These are phyloP conservation scores for Nibea coibor DNA, from an alignment of 2,113 vertebrate genomes.

Conservation along the genomic window DNA sequence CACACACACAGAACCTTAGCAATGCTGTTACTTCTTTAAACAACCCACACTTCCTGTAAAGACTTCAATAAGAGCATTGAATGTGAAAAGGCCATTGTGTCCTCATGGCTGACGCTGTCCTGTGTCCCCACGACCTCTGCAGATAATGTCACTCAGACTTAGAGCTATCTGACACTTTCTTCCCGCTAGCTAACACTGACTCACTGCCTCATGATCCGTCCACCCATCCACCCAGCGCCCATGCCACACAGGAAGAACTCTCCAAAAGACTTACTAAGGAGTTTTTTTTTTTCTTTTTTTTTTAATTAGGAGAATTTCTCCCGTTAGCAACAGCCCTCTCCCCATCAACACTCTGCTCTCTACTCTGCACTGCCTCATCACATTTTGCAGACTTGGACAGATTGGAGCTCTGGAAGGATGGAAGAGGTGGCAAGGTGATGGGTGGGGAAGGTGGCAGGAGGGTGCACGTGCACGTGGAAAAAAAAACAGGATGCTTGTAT, in stretches of 20 bases:
- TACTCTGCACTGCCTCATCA: constrained; percentile 67
- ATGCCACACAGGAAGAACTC: constrained; percentile 50
- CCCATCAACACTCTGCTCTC: constrained; percentile 51
- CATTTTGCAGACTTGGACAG: constrained; percentile 64
- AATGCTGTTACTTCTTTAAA: constrained; percentile 37
- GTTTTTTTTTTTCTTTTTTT: constrained; percentile 39
- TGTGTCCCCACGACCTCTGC: constrained; percentile 63
- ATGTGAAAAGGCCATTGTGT: constrained; percentile 62
- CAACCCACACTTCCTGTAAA: constrained; percentile 42
- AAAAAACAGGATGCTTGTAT: constrained; percentile 30
- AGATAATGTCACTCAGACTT: constrained; percentile 66
- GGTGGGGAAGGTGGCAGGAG: constrained; percentile 46
- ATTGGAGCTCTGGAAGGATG: constrained; percentile 56
- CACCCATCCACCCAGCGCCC: constrained; percentile 53
- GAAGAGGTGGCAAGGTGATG: constrained; percentile 51
- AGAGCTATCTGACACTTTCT: constrained; percentile 56
- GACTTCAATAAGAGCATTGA: constrained; percentile 28
- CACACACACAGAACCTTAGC: constrained; percentile 18
- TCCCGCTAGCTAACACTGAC: constrained; percentile 62
- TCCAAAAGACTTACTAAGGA: constrained; percentile 58
- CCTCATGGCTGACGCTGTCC: constrained; percentile 36
- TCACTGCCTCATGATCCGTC: constrained; percentile 67
- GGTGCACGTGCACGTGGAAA: constrained; percentile 38
- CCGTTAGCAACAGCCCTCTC: constrained; percentile 66
- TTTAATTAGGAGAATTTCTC: constrained; percentile 70